Conservation (phyloP, 2,797 vertebrate species). For the Enteromius afrohamiltoni region DNA sequence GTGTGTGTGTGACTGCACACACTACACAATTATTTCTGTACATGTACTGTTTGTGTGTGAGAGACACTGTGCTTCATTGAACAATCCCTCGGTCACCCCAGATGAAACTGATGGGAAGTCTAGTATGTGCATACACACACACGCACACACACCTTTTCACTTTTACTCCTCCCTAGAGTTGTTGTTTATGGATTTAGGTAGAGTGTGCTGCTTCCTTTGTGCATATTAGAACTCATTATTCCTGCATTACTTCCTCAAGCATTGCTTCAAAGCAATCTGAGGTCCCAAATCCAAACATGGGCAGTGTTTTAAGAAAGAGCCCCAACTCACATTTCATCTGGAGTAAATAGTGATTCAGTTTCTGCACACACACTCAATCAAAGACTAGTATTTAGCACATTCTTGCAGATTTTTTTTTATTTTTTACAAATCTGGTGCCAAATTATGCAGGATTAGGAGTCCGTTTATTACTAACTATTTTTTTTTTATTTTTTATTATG, state of each 20-base stretch:
- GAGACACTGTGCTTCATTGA: slow-evolving; percentile 46
- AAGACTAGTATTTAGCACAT: not conserved
- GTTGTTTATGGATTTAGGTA: slow-evolving; percentile 49
- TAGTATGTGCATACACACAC: slow-evolving; percentile 1
- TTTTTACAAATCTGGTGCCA: not conserved
- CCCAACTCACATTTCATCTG: not conserved
- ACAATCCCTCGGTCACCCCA: slow-evolving; percentile 43
- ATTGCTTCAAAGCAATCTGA: not conserved
- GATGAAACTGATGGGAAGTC: slow-evolving; percentile 51
- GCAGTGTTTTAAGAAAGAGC: not conserved
- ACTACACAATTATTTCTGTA: slow-evolving; percentile 31
- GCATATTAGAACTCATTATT: slow-evolving; percentile 37
- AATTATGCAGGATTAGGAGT: not conserved
- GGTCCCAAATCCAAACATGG: not conserved
- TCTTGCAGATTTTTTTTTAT: too few relatives aligned
- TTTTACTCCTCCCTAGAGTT: slow-evolving; percentile 23
- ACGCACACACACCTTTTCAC: slow-evolving; percentile 22
- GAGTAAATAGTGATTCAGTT: not conserved
- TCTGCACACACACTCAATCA: not conserved
- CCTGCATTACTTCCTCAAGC: slow-evolving; percentile 34
- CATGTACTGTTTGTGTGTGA: slow-evolving; percentile 24
- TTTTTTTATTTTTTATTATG: not conserved
- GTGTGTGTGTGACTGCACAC: slow-evolving; percentile 30
- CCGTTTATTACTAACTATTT: not conserved
- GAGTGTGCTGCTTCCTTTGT: slow-evolving; percentile 35